Percentiles rank a stretch among this genome's conserved stretches.
Conservation (phyloP, 2,113 vertebrate species). For the Lynx canadensis region DNA sequence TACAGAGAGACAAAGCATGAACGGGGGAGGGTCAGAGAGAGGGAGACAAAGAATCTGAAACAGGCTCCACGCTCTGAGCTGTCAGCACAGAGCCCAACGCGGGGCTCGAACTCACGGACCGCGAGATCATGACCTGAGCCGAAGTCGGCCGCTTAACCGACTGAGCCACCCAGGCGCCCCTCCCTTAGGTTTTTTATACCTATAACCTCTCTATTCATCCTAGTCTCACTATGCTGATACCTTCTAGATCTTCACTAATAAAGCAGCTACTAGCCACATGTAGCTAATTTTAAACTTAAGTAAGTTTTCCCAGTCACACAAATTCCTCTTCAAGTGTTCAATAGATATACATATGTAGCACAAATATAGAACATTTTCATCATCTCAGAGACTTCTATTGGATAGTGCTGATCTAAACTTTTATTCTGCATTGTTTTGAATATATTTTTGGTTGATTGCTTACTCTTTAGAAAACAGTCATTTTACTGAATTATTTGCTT, state of each 20-base stretch:
- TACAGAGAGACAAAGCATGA: too few species aligned
- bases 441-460: background rate
- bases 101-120: too few species aligned
- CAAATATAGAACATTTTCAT: background rate
- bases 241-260: background rate
- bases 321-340: background rate
- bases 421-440: background rate
- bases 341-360: accelerated
- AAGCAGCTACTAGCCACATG: background rate
- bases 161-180: too few species aligned
- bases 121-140: too few species aligned
- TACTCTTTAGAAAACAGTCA: background rate
- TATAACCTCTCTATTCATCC: background rate
- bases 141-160: too few species aligned
- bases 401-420: background rate
- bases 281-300: background rate
- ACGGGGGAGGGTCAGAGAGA: too few species aligned
- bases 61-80: too few species aligned
- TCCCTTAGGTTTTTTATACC: background rate
- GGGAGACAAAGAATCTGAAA: too few species aligned
- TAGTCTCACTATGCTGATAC: background rate
- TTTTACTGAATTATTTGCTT: background rate
- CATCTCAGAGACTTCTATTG: background rate
- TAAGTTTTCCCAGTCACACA: background rate
- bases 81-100: too few species aligned